Evolutionary conservation across 2,888 invertebrate genomes (phyloP).

Genomic region (Sabatieria punctata): DNA sequence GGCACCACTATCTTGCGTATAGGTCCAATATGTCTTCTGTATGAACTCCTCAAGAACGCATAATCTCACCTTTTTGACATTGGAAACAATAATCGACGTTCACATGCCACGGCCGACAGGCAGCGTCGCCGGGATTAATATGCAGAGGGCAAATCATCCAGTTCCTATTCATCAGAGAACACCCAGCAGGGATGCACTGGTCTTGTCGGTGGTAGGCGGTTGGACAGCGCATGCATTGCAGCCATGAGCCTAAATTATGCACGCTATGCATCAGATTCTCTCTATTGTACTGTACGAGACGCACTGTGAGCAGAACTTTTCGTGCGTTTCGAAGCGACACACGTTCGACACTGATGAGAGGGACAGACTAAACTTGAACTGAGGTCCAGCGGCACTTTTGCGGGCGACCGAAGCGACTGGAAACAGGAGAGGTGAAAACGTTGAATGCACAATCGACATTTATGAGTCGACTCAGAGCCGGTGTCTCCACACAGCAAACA

Average conservation of each 20-base stretch:
- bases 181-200: constrained; percentile 70
- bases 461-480: too few relatives aligned
- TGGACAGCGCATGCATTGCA: constrained; percentile 66
- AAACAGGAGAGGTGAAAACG: too few relatives aligned
- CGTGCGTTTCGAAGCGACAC: neutral
- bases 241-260: too few relatives aligned
- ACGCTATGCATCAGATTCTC: neutral
- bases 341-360: neutral
- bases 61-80: too few relatives aligned
- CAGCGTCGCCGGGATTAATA: constrained; percentile 37
- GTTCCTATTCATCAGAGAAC: constrained; percentile 53
- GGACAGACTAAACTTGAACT: constrained; percentile 2
- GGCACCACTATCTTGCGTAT: too few relatives aligned
- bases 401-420: too few relatives aligned
- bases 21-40: too few relatives aligned
- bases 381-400: too few relatives aligned
- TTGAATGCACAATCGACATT: too few relatives aligned
- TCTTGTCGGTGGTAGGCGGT: constrained; percentile 71
- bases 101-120: constrained; percentile 41
- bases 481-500: too few relatives aligned
- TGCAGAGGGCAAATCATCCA: constrained; percentile 74
- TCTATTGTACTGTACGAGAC: neutral
- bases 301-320: neutral
- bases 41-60: too few relatives aligned
- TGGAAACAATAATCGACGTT: constrained; percentile 78